A percentile compares a stretch with the other conserved stretches of the same genome.
phyloP scores from a whole-genome alignment of 2,888 invertebrate genomes.

The Spilosoma lubricipeda region DNA sequence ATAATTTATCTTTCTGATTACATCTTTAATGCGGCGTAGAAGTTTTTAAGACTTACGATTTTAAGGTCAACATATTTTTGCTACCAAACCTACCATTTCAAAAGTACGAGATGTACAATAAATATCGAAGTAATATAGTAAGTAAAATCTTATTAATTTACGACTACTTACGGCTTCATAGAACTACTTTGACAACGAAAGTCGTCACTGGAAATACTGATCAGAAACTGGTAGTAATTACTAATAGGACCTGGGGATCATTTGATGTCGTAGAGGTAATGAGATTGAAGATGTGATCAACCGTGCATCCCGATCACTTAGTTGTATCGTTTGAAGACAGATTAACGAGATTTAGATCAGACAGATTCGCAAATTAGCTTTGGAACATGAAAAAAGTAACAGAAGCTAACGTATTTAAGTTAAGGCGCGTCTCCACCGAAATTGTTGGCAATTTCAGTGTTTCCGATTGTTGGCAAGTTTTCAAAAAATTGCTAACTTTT shows the following conservation, averaged over 20 bases:
- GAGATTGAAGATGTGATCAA: not conserved
- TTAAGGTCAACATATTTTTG: too few species aligned
- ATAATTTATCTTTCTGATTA: not conserved
- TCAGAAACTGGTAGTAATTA: not conserved
- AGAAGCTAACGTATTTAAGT: too few species aligned
- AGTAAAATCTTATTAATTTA: not conserved
- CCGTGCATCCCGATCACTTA: not conserved
- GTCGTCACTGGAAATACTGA: too few species aligned
- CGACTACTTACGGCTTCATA: not conserved
- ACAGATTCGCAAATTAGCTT: not conserved
- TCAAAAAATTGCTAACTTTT: too few species aligned
- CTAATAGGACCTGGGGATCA: not conserved
- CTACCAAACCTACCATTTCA: too few species aligned
- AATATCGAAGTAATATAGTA: not conserved
- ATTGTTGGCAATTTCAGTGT: too few species aligned
- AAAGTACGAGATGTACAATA: too few species aligned
- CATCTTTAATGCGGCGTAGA: too few species aligned
- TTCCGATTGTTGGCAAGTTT: too few species aligned
- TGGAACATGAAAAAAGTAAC: not conserved
- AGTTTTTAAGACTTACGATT: too few species aligned
- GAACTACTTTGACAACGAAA: not conserved
- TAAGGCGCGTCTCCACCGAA: too few species aligned
- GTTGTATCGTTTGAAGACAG: not conserved
- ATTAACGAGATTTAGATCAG: not conserved
- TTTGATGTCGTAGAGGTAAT: not conserved